Evolutionary conservation across 2,888 invertebrate species (phyloP), one percentile per base, ranked within the genome.

Genomic region (Coremacera marginata): DNA sequence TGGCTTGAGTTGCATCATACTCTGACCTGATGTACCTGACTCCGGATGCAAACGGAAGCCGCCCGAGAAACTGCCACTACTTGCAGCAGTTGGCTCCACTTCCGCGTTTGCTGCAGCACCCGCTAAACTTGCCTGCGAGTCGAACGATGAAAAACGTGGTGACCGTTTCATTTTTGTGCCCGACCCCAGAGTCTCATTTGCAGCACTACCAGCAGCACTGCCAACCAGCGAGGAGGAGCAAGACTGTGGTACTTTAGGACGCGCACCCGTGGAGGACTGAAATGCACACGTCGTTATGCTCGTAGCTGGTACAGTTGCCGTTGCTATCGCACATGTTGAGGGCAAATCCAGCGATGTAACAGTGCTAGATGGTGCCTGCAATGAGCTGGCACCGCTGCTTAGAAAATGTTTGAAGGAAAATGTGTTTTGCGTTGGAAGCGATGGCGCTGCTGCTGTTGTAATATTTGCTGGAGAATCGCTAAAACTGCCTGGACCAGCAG

Each of bases 361-460:
- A 44, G 79, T 83, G 27, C 81, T 82, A 2, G 83, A 82, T 7
- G 87, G 87, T 37, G 87, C 87, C 1, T 84, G 87, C 7, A 87
- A 82, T 8, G 85, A 84, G 67, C 84, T 85, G 83, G 57, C 75
- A 27, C 94, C 93, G 83, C 93, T 92, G 86, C 93, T 94, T 82
- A 96, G 89, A 87, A 96, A 96, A 87, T 95, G 95, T 87, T 95
- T 94, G 84, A 96, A 95, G 75, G 96, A 96, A 89, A 96, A 95
- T 14, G 95, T 93, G 89, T 94, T 94, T 82, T 94, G 82, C 49
- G 81, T 82, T n/a, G 80, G 82, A 37, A 80, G 77, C 37, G 75
- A 70, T 60, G 73, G 55, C 67, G 76, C 25, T 11, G 74, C 57
- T 74, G 76, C 62, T 73, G 79, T 73, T 5, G 67, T 51, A 31